phyloP scores from a whole-genome alignment of 2,113 vertebrate genomes.

The Elephas maximus region DNA sequence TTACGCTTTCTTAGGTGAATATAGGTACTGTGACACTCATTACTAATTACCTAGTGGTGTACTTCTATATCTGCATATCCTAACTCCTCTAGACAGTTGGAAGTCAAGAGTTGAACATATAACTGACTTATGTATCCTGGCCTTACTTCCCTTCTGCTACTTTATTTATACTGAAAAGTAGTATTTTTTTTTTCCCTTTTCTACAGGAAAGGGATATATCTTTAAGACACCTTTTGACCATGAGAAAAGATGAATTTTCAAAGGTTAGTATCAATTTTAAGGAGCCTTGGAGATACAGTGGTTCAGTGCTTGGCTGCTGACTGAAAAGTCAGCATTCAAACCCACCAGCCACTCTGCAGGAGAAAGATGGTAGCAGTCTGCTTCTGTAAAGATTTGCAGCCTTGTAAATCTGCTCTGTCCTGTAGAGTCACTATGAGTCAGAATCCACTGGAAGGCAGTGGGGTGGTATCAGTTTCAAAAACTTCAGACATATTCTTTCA shows the following conservation, averaged over 20 bases:
- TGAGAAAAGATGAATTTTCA: constrained; percentile 93
- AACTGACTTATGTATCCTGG: not conserved
- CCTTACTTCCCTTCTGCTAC: constrained; percentile 63
- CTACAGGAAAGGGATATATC: constrained; percentile 93
- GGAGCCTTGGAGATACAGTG: too few species aligned
- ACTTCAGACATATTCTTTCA: constrained; percentile 1
- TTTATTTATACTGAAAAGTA: constrained; percentile 52
- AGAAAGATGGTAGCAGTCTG: too few species aligned
- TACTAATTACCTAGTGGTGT: not conserved
- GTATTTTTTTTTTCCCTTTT: constrained; percentile 71
- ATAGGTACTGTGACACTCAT: not conserved
- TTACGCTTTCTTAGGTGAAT: not conserved
- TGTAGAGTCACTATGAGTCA: too few species aligned
- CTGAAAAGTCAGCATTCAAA: too few species aligned
- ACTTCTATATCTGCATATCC: not conserved
- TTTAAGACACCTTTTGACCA: constrained; percentile 93
- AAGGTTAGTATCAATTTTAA: constrained; percentile 88
- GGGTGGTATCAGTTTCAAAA: constrained; percentile 61
- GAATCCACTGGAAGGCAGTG: too few species aligned
- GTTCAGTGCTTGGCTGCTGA: too few species aligned
- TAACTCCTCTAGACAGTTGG: not conserved
- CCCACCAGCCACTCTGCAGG: too few species aligned
- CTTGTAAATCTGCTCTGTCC: too few species aligned
- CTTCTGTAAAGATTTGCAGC: too few species aligned
- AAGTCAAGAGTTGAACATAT: not conserved